Conservation (phyloP, 2,797 vertebrate genomes). For the Gephyroberyx darwinii region DNA sequence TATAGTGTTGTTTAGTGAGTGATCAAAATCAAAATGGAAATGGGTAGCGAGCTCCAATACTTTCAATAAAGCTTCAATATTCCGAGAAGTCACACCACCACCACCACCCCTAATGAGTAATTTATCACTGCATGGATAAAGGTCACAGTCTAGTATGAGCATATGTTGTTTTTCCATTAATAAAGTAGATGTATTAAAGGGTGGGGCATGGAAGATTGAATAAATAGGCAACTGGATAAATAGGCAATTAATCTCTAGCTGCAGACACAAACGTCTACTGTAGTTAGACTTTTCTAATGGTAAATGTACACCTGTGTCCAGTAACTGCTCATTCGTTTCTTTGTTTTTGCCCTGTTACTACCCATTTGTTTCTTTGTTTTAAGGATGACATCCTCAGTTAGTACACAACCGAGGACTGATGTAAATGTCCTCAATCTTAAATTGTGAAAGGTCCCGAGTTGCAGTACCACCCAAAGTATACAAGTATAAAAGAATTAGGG, state of each 20-base stretch:
- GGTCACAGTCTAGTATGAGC: slow-evolving; percentile 29
- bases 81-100: slow-evolving; percentile 26
- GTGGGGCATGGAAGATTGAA: slow-evolving; percentile 40
- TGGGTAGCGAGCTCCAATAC: slow-evolving; percentile 2
- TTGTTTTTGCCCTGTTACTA: slow-evolving; percentile 25
- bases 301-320: slow-evolving; percentile 22
- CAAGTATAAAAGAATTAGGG: slow-evolving; percentile 39
- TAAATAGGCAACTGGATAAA: slow-evolving; percentile 46
- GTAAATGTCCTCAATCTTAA: slow-evolving; percentile 55
- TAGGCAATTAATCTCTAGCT: slow-evolving; percentile 41
- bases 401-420: slow-evolving; percentile 23
- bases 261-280: slow-evolving; percentile 26
- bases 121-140: slow-evolving; percentile 40
- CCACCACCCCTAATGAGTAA: slow-evolving; percentile 21
- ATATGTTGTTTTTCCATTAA: slow-evolving; percentile 48
- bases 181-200: slow-evolving; percentile 36
- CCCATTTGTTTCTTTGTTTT: slow-evolving; percentile 29
- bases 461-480: slow-evolving; percentile 61
- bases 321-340: slow-evolving; percentile 33
- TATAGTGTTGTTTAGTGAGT: background rate
- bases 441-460: slow-evolving; percentile 49
- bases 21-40: slow-evolving; percentile 1
- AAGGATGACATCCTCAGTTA: slow-evolving; percentile 38
- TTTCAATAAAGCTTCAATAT: slow-evolving; percentile 19
- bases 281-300: slow-evolving; percentile 19